These are phyloP conservation scores for Miniopterus natalensis DNA, from an alignment of 2,113 vertebrate species.

Conservation along the genomic window DNA sequence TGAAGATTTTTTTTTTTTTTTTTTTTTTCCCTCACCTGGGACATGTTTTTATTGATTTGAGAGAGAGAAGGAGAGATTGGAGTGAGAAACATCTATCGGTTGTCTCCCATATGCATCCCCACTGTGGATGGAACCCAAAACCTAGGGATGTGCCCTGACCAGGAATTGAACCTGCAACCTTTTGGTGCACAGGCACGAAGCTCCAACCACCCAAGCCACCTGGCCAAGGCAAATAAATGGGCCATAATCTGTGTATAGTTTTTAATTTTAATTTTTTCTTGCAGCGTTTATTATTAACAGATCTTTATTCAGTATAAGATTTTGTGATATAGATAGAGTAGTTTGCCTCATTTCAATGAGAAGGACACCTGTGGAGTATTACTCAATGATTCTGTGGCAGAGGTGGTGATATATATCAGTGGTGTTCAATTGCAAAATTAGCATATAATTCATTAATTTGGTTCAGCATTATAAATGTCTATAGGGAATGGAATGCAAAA, in stretches of 20 bases:
- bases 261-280: neutral
- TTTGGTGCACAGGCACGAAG: no score
- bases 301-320: neutral
- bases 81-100: no score
- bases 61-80: no score
- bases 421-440: neutral
- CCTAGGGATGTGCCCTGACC: no score
- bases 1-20: no score
- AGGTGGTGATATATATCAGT: neutral
- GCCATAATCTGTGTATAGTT: neutral
- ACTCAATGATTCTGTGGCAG: neutral
- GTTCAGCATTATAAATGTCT: neutral
- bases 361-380: neutral
- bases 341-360: constrained; percentile 1
- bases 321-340: neutral
- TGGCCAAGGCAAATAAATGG: neutral
- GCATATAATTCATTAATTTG: neutral
- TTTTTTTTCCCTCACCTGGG: no score
- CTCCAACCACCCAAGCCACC: no score
- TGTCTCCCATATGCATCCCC: no score
- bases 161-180: no score
- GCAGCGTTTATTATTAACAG: neutral
- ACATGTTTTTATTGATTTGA: no score
- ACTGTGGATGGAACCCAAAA: no score
- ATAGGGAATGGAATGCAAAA: neutral